Conservation (phyloP, 92 coral and sea anemone genomes). For the Bergia puertoricense region DNA sequence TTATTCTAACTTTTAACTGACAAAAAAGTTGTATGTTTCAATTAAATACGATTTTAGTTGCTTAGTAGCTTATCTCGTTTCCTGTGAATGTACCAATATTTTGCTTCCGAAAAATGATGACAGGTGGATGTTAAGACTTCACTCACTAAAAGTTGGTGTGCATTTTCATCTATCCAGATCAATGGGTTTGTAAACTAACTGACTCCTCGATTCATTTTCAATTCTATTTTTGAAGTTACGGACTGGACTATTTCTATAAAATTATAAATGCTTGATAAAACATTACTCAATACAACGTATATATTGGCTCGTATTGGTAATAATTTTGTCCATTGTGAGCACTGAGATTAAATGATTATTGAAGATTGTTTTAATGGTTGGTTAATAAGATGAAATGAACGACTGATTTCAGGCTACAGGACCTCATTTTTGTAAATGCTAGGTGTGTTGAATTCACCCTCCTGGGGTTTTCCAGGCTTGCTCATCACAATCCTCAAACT, state of each 20-base stretch:
- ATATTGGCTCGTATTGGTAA: too few relatives aligned
- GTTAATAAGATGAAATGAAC: background rate
- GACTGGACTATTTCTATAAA: background rate
- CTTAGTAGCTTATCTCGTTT: background rate
- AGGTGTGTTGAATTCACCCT: too few relatives aligned
- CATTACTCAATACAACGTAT: too few relatives aligned
- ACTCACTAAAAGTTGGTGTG: too few relatives aligned
- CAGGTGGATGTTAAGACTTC: background rate
- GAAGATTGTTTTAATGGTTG: background rate
- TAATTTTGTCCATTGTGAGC: background rate
- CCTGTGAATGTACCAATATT: slow-evolving; percentile 2
- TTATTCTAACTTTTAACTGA: background rate
- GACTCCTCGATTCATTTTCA: background rate
- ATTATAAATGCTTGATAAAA: background rate
- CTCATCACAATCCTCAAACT: too few relatives aligned
- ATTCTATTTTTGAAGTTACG: background rate
- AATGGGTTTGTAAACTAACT: too few relatives aligned
- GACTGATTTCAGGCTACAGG: background rate
- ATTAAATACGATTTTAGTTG: background rate
- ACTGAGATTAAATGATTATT: background rate
- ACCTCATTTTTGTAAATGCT: too few relatives aligned
- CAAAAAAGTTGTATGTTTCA: background rate
- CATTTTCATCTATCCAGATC: too few relatives aligned
- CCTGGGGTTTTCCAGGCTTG: too few relatives aligned
- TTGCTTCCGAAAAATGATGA: background rate